Evolutionary conservation across 1,140 invertebrate genomes (phyloP).

Genomic region (Dendrolimus kikuchii): DNA sequence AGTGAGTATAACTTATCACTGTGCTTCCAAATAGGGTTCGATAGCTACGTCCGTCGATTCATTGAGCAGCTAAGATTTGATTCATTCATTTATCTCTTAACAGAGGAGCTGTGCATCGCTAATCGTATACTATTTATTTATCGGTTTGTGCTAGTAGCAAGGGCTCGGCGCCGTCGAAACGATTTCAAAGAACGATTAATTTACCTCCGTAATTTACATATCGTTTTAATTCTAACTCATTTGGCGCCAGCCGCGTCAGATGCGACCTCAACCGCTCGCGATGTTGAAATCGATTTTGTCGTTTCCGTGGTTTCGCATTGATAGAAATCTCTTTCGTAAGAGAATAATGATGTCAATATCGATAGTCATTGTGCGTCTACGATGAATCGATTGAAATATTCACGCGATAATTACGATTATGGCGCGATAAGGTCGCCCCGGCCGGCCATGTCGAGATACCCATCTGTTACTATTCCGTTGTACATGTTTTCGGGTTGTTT

Average conservation of each 20-base stretch:
- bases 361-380: slow-evolving; percentile 51
- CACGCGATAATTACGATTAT: slow-evolving; percentile 54
- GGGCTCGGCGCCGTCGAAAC: slow-evolving; percentile 37
- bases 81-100: slow-evolving; percentile 37
- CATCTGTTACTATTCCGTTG: slow-evolving; percentile 29
- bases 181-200: slow-evolving; percentile 52
- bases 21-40: slow-evolving; percentile 30
- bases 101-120: slow-evolving; percentile 30
- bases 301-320: slow-evolving; percentile 43
- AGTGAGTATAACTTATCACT: slow-evolving; percentile 27
- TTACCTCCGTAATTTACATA: slow-evolving; percentile 54
- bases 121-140: slow-evolving; percentile 55
- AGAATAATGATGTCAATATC: slow-evolving; percentile 44
- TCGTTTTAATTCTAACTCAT: slow-evolving; percentile 59
- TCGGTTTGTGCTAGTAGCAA: slow-evolving; percentile 50
- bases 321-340: slow-evolving; percentile 52
- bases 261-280: slow-evolving; percentile 40
- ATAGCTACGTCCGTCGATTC: slow-evolving; percentile 23
- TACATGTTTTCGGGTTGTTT: slow-evolving; percentile 25
- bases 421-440: slow-evolving; percentile 37
- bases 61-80: slow-evolving; percentile 31
- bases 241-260: slow-evolving; percentile 49
- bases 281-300: slow-evolving; percentile 52
- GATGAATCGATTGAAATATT: slow-evolving; percentile 60
- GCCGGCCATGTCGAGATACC: slow-evolving; percentile 26